phyloP scores from a whole-genome alignment of 2,797 vertebrate species.

The Pseudocheirus occidentalis region DNA sequence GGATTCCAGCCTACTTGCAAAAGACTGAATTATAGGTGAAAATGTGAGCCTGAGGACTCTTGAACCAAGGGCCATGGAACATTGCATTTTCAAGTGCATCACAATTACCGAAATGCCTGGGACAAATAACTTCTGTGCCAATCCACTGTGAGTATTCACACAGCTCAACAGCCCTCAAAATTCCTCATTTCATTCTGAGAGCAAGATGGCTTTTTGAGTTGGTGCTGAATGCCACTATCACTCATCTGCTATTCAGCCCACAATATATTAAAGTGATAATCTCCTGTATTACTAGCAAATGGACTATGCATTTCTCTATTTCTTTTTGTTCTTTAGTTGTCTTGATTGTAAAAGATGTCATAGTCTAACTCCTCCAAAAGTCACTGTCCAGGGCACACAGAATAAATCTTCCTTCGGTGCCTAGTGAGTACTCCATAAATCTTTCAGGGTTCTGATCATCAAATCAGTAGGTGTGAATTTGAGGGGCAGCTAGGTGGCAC shows the following conservation, averaged over 20 bases:
- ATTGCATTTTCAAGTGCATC: neutral
- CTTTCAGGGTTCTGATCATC: neutral
- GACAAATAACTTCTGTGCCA: conserved; percentile 24
- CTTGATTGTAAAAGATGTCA: neutral
- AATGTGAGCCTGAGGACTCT: neutral
- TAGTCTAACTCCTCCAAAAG: neutral
- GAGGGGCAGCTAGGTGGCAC: neutral
- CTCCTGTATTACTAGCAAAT: conserved; percentile 37
- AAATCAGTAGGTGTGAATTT: neutral
- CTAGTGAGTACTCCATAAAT: neutral
- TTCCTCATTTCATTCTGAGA: conserved; percentile 51
- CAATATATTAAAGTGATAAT: conserved; percentile 47
- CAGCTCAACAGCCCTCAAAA: conserved; percentile 32
- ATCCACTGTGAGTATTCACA: conserved; percentile 46
- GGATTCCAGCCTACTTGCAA: conserved; percentile 14
- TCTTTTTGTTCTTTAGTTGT: neutral
- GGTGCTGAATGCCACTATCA: conserved; percentile 24
- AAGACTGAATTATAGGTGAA: neutral
- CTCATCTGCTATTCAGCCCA: conserved; percentile 10
- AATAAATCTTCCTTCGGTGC: neutral
- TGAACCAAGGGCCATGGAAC: neutral
- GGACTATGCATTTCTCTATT: conserved; percentile 11
- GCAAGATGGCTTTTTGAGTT: conserved; percentile 19
- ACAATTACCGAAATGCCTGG: neutral
- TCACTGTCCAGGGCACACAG: neutral